Evolutionary conservation across 37 sponge, comb jelly and placozoan species (phyloP).

Genomic region (Ianthella basta): DNA sequence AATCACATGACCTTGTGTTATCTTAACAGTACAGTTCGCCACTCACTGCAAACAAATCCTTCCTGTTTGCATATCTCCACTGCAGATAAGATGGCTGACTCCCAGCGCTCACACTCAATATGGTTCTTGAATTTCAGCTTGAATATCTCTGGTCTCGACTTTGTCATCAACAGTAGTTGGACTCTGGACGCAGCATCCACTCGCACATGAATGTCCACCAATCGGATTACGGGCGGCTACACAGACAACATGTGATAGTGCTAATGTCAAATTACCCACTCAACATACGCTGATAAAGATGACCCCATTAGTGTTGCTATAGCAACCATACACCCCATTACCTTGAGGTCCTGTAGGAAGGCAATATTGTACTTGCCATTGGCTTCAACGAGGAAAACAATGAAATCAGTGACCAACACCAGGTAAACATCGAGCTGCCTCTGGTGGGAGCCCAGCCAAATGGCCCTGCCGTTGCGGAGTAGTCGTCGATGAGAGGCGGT

Average conservation of each 20-base stretch:
- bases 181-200: conserved; percentile 68
- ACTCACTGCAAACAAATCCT: conserved; percentile 70
- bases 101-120: conserved; percentile 75
- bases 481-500: conserved; percentile 57
- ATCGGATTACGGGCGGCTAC: conserved; percentile 78
- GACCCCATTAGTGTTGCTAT: too few species aligned
- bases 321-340: conserved; percentile 3
- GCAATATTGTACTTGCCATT: conserved; percentile 80
- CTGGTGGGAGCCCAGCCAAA: conserved; percentile 64
- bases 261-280: too few species aligned
- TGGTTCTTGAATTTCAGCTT: conserved; percentile 70
- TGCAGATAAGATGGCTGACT: conserved; percentile 45
- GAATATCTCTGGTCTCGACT: conserved; percentile 71
- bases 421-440: conserved; percentile 51
- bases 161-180: conserved; percentile 71
- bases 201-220: conserved; percentile 73
- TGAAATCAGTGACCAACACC: conserved; percentile 76
- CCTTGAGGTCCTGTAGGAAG: conserved; percentile 69
- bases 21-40: background rate
- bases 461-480: conserved; percentile 55
- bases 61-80: conserved; percentile 68
- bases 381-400: conserved; percentile 67
- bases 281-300: too few species aligned
- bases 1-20: too few species aligned
- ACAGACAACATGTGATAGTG: too few species aligned